Evolutionary conservation across 2,113 vertebrate species (phyloP).

Genomic region (Sinosuthora webbiana): DNA sequence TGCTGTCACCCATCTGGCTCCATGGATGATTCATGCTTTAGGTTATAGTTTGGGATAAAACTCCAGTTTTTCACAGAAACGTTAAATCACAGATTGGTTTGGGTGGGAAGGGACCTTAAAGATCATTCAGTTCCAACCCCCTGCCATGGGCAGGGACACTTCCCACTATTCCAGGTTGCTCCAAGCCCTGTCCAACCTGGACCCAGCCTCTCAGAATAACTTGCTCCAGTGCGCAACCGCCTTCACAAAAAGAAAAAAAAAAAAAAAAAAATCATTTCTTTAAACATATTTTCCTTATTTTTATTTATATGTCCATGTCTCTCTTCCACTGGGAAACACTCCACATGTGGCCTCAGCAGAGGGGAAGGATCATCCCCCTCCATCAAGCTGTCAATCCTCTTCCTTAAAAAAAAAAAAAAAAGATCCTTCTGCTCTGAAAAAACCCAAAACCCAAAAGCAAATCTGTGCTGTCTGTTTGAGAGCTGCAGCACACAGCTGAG

Average conservation of each 20-base stretch:
- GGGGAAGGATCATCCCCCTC: neutral
- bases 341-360: neutral
- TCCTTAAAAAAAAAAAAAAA: neutral
- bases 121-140: too few species aligned
- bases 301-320: neutral
- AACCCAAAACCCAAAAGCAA: neutral
- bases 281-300: neutral
- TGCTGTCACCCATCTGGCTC: neutral
- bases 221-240: neutral
- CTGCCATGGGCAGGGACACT: neutral
- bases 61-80: neutral
- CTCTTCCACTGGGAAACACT: neutral
- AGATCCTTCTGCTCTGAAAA: neutral
- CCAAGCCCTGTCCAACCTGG: neutral
- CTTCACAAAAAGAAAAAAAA: too few species aligned
- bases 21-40: neutral
- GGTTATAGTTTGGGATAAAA: neutral
- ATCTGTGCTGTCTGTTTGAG: neutral
- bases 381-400: neutral
- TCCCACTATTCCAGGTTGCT: neutral
- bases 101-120: neutral
- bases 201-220: neutral
- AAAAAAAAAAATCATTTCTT: neutral
- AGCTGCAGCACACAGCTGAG: neutral
- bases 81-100: neutral